phyloP scores from a whole-genome alignment of 1,140 invertebrate genomes.

The Meloidogyne hapla region DNA sequence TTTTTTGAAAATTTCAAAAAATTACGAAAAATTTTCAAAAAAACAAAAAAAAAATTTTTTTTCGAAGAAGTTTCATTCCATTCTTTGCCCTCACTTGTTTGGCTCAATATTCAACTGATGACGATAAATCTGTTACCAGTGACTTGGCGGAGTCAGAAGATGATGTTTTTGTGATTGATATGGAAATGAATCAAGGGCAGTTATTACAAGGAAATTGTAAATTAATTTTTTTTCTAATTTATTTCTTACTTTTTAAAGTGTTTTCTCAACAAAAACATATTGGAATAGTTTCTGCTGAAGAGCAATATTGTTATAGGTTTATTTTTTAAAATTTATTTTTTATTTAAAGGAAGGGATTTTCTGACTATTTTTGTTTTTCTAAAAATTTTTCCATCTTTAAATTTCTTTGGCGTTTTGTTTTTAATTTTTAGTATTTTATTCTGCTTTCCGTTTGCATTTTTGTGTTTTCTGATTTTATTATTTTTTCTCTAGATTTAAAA shows the following conservation, averaged over 20 bases:
- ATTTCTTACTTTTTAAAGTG: constrained; percentile 13
- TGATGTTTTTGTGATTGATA: background rate
- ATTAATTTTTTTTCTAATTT: background rate
- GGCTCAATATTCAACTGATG: background rate
- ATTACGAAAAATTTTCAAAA: too few species aligned
- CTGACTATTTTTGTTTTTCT: too few species aligned
- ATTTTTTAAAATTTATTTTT: background rate
- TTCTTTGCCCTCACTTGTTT: constrained; percentile 29
- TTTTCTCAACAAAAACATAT: constrained; percentile 13
- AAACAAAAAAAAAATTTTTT: background rate
- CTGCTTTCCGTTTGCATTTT: too few species aligned
- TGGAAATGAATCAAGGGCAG: background rate
- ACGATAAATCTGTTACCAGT: background rate
- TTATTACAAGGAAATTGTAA: background rate
- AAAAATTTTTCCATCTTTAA: too few species aligned
- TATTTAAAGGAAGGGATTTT: too few species aligned
- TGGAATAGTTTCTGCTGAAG: background rate
- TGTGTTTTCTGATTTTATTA: too few species aligned
- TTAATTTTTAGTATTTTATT: too few species aligned
- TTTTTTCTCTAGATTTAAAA: too few species aligned
- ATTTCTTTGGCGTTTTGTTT: too few species aligned
- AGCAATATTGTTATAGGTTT: constrained; percentile 19
- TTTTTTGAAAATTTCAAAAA: too few species aligned
- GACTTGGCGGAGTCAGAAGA: background rate
- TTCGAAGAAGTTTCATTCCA: constrained; percentile 27